Conservation (phyloP, 1,140 invertebrate species). For the Halictus rubicundus region DNA sequence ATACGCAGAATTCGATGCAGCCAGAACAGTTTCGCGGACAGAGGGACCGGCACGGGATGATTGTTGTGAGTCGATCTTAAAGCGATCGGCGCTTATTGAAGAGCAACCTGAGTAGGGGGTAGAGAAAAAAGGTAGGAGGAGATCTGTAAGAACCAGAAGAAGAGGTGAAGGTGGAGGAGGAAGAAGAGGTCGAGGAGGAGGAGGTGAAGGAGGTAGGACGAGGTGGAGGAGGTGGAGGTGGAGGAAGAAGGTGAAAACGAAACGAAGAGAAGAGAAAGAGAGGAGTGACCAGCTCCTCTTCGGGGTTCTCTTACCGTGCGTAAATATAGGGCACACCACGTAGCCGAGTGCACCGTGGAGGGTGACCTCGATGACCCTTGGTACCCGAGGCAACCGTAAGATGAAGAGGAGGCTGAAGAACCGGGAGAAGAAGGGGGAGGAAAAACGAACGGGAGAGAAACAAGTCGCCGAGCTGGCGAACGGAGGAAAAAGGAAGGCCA, state of each 20-base stretch:
- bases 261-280: slow-evolving; percentile 13
- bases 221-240: neutral
- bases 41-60: neutral
- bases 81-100: slow-evolving; percentile 68
- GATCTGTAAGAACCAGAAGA: slow-evolving; percentile 27
- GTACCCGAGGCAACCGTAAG: slow-evolving; percentile 60
- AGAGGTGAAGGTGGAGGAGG: neutral
- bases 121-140: slow-evolving; percentile 47
- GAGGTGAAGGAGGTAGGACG: slow-evolving; percentile 4
- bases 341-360: slow-evolving; percentile 69
- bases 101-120: slow-evolving; percentile 50
- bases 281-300: slow-evolving; percentile 56
- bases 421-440: slow-evolving; percentile 15
- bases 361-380: slow-evolving; percentile 71
- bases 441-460: slow-evolving; percentile 36
- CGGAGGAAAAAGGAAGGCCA: slow-evolving; percentile 48
- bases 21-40: too few relatives aligned
- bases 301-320: slow-evolving; percentile 73
- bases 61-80: slow-evolving; percentile 66
- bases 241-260: neutral
- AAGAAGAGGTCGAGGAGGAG: neutral
- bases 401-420: slow-evolving; percentile 56
- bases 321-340: slow-evolving; percentile 74
- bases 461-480: slow-evolving; percentile 44
- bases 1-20: too few relatives aligned